Evolutionary conservation across 1,140 invertebrate genomes (phyloP), one percentile per base, ranked within the genome.

Genomic region (Diorhabda sublineata): DNA sequence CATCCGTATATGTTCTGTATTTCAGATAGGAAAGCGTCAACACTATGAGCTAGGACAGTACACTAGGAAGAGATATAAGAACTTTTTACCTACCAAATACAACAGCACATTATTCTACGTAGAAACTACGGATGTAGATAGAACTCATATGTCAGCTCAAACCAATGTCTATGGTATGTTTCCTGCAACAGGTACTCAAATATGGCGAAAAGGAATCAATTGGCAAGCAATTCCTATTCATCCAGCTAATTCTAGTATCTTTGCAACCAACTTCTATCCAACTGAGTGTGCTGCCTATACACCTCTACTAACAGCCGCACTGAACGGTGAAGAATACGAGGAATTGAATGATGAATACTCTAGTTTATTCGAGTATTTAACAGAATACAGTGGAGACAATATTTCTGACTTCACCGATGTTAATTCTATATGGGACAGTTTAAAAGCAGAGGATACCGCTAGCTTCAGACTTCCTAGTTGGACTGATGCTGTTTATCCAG

Each of bases 31-130:
- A 60, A 87, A 87, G 81, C 75, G 79, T 65, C 82, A 85, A 69
- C 84, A 88, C 68, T 90, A 86, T 74, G 80, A 85, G 72, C 83
- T 85, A 74, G 89, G 89, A 41, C 72, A 83, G 63, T 89, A 82
- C 76, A 73, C 90, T 43, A 81, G 88, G 69, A 75, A 83, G 69
- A 82, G 86, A 69, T 91, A 90, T 74, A 77, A 81, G 52, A 71
- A 81, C 64, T 88, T 88, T 75, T 74, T 90, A 61, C 85, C 84
- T 9, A 77, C 79, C n/a, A 75, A 76, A 45, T 91, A 90, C 75
- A 82, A 77, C 72, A 83, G 85, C 5, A 79, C 87, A 60, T 6
- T 58, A 7, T 43, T 73, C 7, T 61, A 64, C 7, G 69, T 67
- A 6, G 7, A 58, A 58, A 60, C 72, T 7, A 74, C 73, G 0